A percentile compares a stretch with the other conserved stretches of the same genome.
These are phyloP conservation scores for Drosophila ficusphila DNA, from an alignment of 1,140 invertebrate genomes.

Conservation along the genomic window DNA sequence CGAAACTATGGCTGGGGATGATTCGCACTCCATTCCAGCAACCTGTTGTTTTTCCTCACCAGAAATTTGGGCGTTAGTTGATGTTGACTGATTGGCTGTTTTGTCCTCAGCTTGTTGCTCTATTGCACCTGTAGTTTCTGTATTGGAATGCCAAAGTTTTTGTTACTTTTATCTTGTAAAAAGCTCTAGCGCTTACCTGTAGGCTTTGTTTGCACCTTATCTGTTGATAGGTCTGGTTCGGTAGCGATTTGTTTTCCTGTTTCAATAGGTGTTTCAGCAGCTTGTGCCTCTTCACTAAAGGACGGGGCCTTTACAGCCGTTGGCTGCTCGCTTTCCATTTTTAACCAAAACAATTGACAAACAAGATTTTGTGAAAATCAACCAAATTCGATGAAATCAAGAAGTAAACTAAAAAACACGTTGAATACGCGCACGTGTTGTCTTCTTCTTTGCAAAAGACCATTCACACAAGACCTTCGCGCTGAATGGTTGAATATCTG, in stretches of 20 bases:
- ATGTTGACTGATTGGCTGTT: not conserved
- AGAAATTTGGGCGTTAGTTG: not conserved
- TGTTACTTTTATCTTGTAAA: not conserved
- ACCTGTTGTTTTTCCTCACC: not conserved
- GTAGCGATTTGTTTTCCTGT: not conserved
- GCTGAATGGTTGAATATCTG: slow-evolving; percentile 3
- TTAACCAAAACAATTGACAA: too few relatives aligned
- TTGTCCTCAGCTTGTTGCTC: not conserved
- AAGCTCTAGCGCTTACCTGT: slow-evolving; percentile 29
- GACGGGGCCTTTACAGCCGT: slow-evolving; percentile 8
- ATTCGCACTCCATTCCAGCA: slow-evolving; percentile 17
- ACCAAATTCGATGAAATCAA: not conserved
- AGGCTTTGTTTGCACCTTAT: slow-evolving; percentile 25
- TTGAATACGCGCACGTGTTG: slow-evolving; percentile 36
- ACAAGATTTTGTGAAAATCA: not conserved
- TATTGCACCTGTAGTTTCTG: slow-evolving; percentile 8
- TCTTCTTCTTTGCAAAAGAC: slow-evolving; percentile 13
- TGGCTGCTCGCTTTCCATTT: slow-evolving; percentile 33
- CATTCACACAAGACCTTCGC: not conserved
- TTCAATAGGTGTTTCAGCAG: not conserved
- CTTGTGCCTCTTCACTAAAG: not conserved
- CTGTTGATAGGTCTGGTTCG: slow-evolving; percentile 1
- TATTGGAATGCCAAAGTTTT: not conserved
- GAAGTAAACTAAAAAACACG: slow-evolving; percentile 10
- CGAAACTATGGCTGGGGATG: not conserved